phyloP scores from a whole-genome alignment of 2,888 invertebrate genomes.

The Agrochola macilenta region DNA sequence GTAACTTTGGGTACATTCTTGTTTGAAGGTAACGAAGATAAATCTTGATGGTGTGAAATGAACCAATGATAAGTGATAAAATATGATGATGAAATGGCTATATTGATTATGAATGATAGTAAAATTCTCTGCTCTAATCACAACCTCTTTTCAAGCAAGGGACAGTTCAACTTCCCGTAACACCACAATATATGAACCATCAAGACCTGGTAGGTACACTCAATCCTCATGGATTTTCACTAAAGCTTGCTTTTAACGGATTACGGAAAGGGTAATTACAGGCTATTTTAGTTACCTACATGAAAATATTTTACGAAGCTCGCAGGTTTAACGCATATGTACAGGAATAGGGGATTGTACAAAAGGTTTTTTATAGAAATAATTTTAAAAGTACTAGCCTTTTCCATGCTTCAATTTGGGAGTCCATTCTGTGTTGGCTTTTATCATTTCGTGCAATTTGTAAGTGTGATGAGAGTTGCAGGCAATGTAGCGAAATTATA shows the following conservation, averaged over 20 bases:
- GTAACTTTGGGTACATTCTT: neutral
- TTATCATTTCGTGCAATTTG: conserved; percentile 40
- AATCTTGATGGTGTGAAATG: neutral
- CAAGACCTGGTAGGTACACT: neutral
- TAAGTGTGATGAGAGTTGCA: conserved; percentile 27
- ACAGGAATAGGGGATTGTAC: conserved; percentile 21
- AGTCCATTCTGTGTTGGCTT: conserved; percentile 5
- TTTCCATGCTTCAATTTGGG: conserved; percentile 40
- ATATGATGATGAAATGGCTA: neutral
- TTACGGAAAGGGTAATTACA: conserved; percentile 41
- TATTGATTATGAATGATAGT: neutral
- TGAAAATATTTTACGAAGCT: conserved; percentile 33
- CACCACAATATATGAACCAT: neutral
- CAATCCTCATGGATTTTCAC: conserved; percentile 33
- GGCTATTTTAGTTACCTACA: conserved; percentile 32
- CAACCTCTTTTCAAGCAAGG: neutral
- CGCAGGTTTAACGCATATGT: conserved; percentile 19
- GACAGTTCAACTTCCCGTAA: neutral
- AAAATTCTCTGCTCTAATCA: neutral
- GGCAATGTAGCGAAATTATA: conserved; percentile 13
- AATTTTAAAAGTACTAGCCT: conserved; percentile 11
- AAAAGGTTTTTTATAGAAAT: conserved; percentile 39
- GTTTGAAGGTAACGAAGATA: neutral
- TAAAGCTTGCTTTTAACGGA: conserved; percentile 55
- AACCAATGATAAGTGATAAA: neutral